These are phyloP conservation scores for Chloroceryle inda DNA, from an alignment of 2,797 vertebrate genomes.

Conservation along the genomic window DNA sequence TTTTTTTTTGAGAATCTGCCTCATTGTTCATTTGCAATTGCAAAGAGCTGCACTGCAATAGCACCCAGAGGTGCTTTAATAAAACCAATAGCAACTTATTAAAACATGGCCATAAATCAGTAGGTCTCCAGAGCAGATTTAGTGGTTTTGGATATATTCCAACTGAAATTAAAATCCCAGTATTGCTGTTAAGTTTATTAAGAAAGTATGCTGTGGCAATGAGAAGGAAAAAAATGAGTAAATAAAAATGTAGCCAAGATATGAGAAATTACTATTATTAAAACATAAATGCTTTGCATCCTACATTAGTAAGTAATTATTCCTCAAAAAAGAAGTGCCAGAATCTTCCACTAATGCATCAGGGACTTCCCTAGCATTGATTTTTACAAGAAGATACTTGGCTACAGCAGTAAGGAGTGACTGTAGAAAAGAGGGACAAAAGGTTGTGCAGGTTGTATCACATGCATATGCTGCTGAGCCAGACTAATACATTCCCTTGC, in stretches of 20 bases:
- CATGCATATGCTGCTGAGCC: background rate
- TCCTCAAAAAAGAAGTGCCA: background rate
- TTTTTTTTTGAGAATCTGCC: background rate
- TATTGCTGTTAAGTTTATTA: conserved; percentile 11
- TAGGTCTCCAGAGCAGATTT: background rate
- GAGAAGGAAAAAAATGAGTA: background rate
- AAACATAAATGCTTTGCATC: background rate
- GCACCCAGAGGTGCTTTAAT: conserved; percentile 44
- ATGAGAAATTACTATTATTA: conserved; percentile 1
- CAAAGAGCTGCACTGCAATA: background rate
- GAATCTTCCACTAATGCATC: background rate
- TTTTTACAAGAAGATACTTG: background rate
- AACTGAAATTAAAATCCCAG: conserved; percentile 12
- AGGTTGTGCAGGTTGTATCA: background rate
- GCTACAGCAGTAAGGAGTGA: background rate
- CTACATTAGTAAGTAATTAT: background rate
- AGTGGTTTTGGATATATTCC: background rate
- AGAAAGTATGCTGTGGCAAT: background rate
- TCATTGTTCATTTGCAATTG: conserved; percentile 14
- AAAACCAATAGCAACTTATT: conserved; percentile 7
- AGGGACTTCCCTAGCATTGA: background rate
- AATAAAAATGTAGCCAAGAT: background rate
- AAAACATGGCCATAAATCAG: conserved; percentile 44
- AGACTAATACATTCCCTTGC: background rate
- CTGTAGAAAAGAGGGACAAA: background rate